Percentiles rank a stretch among this genome's conserved stretches.
These are phyloP conservation scores for Clamator glandarius DNA, from an alignment of 2,797 vertebrate species.

Conservation along the genomic window DNA sequence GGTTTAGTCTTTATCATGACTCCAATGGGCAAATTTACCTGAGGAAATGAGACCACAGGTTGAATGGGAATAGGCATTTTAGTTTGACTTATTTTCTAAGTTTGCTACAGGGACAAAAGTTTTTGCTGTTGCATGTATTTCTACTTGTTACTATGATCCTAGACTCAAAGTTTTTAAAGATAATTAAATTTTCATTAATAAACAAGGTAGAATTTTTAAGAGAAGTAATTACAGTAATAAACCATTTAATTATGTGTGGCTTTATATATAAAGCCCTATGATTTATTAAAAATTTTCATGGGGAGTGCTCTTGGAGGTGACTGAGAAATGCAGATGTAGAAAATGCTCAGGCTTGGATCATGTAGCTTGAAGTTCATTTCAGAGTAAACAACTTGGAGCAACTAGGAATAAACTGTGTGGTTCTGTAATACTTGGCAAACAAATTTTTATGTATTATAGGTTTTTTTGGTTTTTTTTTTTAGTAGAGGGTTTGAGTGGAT, in stretches of 20 bases:
- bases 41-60: not conserved
- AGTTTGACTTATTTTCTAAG: not conserved
- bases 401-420: constrained; percentile 27
- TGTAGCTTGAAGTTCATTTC: not conserved
- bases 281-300: not conserved
- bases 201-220: not conserved
- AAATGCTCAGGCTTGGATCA: not conserved
- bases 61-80: not conserved
- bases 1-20: constrained; percentile 40
- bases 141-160: not conserved
- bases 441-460: not conserved
- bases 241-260: not conserved
- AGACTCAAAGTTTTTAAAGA: not conserved
- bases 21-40: constrained; percentile 11
- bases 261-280: not conserved
- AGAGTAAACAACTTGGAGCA: constrained; percentile 13
- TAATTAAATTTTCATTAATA: not conserved
- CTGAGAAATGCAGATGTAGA: constrained; percentile 8
- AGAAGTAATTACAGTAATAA: not conserved
- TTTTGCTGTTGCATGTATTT: not conserved
- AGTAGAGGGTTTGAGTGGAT: not conserved
- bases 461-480: too few species aligned
- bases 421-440: constrained; percentile 25
- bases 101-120: not conserved
- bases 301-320: not conserved